phyloP scores from a whole-genome alignment of 2,888 invertebrate species.

The Asteroscopus sphinx region DNA sequence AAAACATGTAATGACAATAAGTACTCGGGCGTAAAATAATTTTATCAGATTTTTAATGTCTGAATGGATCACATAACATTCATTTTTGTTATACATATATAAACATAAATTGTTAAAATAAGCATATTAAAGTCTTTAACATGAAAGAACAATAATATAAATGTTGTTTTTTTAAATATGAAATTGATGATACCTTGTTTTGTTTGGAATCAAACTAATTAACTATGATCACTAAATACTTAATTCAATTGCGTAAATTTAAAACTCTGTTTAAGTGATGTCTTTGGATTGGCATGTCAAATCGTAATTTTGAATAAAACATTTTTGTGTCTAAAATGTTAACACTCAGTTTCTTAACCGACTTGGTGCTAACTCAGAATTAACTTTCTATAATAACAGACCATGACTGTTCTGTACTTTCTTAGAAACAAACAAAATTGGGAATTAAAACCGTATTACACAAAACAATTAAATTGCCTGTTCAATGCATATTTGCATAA shows the following conservation, averaged over 20 bases:
- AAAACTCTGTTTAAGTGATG: constrained; percentile 44
- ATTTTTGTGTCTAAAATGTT: constrained; percentile 24
- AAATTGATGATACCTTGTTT: constrained; percentile 39
- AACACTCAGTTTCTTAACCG: constrained; percentile 17
- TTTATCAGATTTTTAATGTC: constrained; percentile 42
- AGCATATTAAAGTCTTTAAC: too few species aligned
- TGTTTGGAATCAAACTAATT: constrained; percentile 42
- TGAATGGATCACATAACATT: constrained; percentile 49
- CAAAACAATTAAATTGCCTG: too few species aligned
- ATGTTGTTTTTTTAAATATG: constrained; percentile 41
- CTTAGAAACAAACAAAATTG: too few species aligned
- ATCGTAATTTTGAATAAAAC: constrained; percentile 32
- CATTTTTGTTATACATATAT: constrained; percentile 24
- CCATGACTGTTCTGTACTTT: neutral
- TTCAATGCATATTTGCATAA: too few species aligned
- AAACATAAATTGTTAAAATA: too few species aligned
- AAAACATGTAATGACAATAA: constrained; percentile 43
- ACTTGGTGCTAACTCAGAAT: constrained; percentile 23
- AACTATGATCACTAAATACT: constrained; percentile 45
- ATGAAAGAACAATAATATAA: constrained; percentile 35
- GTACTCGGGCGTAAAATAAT: constrained; percentile 46
- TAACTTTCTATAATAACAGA: neutral
- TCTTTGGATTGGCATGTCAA: constrained; percentile 51
- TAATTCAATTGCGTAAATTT: constrained; percentile 38
- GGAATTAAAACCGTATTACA: too few species aligned